Evolutionary conservation across 2,888 invertebrate genomes (phyloP).

Genomic region (Catotricha subobsoleta): DNA sequence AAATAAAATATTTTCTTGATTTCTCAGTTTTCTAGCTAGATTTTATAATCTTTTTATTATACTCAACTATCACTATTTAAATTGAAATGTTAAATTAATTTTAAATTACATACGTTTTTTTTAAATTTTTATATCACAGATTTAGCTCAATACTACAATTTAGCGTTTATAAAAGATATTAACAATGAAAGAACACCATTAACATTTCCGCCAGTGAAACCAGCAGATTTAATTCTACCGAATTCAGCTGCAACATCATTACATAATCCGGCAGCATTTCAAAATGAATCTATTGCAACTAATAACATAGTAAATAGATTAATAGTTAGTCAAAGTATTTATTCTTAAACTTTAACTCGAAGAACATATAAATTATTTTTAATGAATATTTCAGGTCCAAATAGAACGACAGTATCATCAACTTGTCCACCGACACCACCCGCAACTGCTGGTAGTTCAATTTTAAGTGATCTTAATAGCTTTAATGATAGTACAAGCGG

Average conservation of each 20-base stretch:
- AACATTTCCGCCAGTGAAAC: not conserved
- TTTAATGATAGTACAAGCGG: not conserved
- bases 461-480: not conserved
- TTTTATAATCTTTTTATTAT: no score
- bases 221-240: no score
- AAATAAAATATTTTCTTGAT: no score
- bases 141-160: slow-evolving; percentile 16
- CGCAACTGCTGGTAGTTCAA: not conserved
- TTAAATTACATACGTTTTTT: no score
- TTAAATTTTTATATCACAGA: slow-evolving; percentile 16
- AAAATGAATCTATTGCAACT: not conserved
- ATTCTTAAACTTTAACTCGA: not conserved
- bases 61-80: no score
- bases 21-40: no score
- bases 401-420: slow-evolving; percentile 7
- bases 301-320: not conserved
- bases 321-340: not conserved
- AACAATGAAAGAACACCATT: not conserved
- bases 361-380: not conserved
- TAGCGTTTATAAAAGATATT: slow-evolving; percentile 14
- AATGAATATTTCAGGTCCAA: slow-evolving; percentile 4
- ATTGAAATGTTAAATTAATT: no score
- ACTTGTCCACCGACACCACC: slow-evolving; percentile 10
- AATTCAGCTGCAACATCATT: no score
- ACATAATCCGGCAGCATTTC: no score